Base-by-base conservation (phyloP, 2,888 invertebrate genomes). In the Eupelmus urozonus region DNA sequence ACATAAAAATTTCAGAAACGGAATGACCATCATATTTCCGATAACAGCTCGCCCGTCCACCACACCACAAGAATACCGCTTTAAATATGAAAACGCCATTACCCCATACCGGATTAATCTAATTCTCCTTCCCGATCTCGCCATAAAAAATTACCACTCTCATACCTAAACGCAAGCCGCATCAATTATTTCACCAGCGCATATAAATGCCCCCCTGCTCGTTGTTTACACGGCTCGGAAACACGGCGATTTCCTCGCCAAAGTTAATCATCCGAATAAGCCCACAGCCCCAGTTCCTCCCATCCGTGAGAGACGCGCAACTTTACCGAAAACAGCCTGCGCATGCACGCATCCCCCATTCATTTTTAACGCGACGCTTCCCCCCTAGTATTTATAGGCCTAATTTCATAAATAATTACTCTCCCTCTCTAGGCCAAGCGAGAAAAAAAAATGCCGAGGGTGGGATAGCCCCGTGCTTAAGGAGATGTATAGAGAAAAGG, bases 391-490 rank as follows among this genome's bases (percentile, higher is more conserved):
- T 51, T 27, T 65, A 49, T 18, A 40, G 57, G 16, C n/a, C 42
- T 18, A 57, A 69, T 57, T 69, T 69, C 69, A 57, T 69, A 42
- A 53, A 69, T 69, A 57, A 69, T 57, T 34, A 27, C 34, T 9
- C 16, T 2, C 7, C 45, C 23, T 23, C 49, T 34, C 34, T 34
- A 34, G 2, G 13, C 45, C 2, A 45, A 45, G 16, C 9, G 45
- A 45, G 45, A 45, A 45, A 45, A 16, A 45, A 45, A 45, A 13
- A 45, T 45, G 45, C 2, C 4, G 9, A 3, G 34, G 5, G 34
- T 34, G 34, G 9, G 34, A 34, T 34, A 3, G 34, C 9, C 3
- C 27, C 16, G 57, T 3, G 16, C 25, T 1, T 11, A 16, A n/a
- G 16, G 40, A 18, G 34, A 40, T n/a, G n/a, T n/a, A n/a, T 20